phyloP scores from a whole-genome alignment of 2,113 vertebrate species.

The Neomonachus schauinslandi region DNA sequence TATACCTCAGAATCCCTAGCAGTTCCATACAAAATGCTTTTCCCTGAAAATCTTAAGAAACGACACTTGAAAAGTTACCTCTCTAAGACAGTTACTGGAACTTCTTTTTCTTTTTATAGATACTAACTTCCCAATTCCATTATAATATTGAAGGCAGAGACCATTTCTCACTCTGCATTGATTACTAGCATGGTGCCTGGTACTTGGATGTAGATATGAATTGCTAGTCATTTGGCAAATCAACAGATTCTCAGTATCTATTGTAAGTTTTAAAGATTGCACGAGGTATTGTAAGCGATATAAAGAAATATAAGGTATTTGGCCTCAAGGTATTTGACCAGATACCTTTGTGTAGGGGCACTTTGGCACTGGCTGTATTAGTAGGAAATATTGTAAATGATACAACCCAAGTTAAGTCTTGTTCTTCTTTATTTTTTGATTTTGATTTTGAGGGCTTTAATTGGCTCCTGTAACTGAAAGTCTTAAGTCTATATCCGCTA shows the following conservation, averaged over 20 bases:
- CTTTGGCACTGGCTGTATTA: background rate
- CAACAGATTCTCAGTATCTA: background rate
- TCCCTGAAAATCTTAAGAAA: background rate
- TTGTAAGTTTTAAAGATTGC: background rate
- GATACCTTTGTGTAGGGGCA: background rate
- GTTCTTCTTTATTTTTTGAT: background rate
- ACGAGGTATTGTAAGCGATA: background rate
- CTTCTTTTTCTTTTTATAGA: slow-evolving; percentile 7
- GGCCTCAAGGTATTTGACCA: background rate
- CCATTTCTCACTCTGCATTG: background rate
- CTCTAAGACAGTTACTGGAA: background rate
- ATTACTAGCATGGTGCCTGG: background rate
- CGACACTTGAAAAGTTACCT: background rate
- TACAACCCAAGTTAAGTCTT: background rate
- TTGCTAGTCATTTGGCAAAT: background rate
- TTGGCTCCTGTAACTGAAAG: background rate
- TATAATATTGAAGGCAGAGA: background rate
- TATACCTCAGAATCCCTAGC: background rate
- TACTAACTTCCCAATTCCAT: background rate
- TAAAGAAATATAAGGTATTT: background rate
- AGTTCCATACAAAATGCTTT: background rate
- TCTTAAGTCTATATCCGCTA: background rate
- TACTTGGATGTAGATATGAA: background rate
- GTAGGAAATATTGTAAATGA: background rate
- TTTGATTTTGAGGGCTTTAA: background rate